Evolutionary conservation across 2,888 invertebrate species (phyloP), one percentile per base, ranked within the genome.

Genomic region (Zygothrica quintamaculata): DNA sequence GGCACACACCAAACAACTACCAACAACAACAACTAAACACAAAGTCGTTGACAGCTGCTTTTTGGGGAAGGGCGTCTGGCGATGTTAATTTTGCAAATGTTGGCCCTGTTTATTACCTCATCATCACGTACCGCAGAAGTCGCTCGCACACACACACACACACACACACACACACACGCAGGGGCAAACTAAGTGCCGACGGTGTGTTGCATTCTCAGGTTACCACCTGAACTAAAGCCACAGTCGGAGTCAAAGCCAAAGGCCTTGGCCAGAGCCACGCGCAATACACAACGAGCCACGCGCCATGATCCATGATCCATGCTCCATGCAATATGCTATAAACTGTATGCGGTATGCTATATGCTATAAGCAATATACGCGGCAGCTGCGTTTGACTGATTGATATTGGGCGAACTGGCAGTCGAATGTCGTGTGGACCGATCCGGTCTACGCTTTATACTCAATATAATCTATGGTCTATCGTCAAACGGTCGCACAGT

Each of bases 341-440:
- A 3, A 5, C 5, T 22, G 3, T 5, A 22, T 22, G 18, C 18
- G n/a, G n/a, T n/a, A n/a, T n/a, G 39, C 58, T 46, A 67, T 16
- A 36, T 25, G 29, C 43, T 26, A 31, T 34, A 44, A 31, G 52
- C 61, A 62, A 62, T 59, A 66, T 74, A 64, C 25, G 74, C 53
- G 52, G 56, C 82, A 82, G 82, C 78, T 78, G 78, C 71, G 31
- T 69, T 65, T 66, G 65, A 77, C 65, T 84, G 80, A 80, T 84
- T 84, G 84, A 80, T 80, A 73, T 75, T 84, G 76, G 81, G 84
- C 84, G 78, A 81, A 50, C 57, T 59, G 57, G 40, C 57, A 53
- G 8, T 59, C 43, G 43, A 13, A 26, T 22, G 26, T 26, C 9
- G 5, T 4, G 3, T 29, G 34, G 13, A 25, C 46, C 22, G 18